phyloP scores from a whole-genome alignment of 1,140 invertebrate species.

The Campoletis sonorensis region DNA sequence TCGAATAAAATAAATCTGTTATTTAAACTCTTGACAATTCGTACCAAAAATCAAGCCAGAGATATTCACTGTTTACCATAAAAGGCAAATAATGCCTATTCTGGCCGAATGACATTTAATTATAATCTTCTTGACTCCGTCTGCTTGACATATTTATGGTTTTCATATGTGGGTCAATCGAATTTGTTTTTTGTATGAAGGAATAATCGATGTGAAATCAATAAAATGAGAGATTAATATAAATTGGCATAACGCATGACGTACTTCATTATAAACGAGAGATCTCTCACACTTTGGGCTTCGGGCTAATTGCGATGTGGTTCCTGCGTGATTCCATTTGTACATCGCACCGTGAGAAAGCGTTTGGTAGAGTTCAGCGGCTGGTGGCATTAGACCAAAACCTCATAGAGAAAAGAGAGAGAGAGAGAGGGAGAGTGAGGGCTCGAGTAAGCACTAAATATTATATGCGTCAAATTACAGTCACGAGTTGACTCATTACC shows the following conservation, averaged over 20 bases:
- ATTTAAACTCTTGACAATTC: too few species aligned
- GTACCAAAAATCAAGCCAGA: too few species aligned
- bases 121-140: too few species aligned
- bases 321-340: neutral
- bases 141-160: too few species aligned
- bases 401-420: neutral
- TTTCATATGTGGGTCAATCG: too few species aligned
- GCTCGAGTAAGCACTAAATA: constrained; percentile 47
- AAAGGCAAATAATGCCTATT: too few species aligned
- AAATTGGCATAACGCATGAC: neutral
- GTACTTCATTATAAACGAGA: neutral
- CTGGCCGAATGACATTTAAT: too few species aligned
- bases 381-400: neutral
- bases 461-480: constrained; percentile 52
- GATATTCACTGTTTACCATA: too few species aligned
- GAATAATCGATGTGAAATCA: too few species aligned
- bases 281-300: neutral
- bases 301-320: neutral
- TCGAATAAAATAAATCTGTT: too few species aligned
- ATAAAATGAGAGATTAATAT: neutral
- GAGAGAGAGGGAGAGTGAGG: constrained; percentile 4
- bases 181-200: too few species aligned
- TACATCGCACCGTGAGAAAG: neutral
- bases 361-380: neutral
- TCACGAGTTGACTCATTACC: constrained; percentile 55